Evolutionary conservation across 2,888 invertebrate genomes (phyloP).

Genomic region (Scelioninae gen. 1): DNA sequence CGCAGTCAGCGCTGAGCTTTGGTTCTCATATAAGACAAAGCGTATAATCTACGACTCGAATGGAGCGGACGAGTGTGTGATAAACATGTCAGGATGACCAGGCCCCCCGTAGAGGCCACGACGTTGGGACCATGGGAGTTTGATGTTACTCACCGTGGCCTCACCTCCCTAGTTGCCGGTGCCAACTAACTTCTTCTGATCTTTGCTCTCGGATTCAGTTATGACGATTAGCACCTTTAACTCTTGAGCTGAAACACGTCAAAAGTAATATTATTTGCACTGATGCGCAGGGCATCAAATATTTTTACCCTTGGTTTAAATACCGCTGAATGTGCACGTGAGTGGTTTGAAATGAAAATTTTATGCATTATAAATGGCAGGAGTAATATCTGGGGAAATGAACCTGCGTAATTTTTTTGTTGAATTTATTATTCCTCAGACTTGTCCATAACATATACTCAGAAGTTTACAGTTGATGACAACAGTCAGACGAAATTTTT

Average conservation of each 20-base stretch:
- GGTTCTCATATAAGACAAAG: slow-evolving; percentile 75
- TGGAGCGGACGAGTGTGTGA: slow-evolving; percentile 81
- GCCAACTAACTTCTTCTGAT: slow-evolving; percentile 67
- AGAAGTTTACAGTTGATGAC: slow-evolving; percentile 61
- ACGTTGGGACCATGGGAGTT: slow-evolving; percentile 78
- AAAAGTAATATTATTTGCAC: slow-evolving; percentile 67
- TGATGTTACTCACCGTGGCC: slow-evolving; percentile 78
- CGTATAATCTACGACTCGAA: slow-evolving; percentile 79
- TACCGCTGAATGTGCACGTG: slow-evolving; percentile 17
- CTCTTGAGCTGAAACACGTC: slow-evolving; percentile 60
- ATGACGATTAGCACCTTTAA: slow-evolving; percentile 71
- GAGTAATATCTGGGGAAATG: slow-evolving; percentile 57
- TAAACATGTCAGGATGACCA: slow-evolving; percentile 83
- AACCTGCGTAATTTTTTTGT: slow-evolving; percentile 48
- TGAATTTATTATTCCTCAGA: slow-evolving; percentile 56
- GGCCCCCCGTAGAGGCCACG: slow-evolving; percentile 81
- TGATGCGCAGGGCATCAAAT: slow-evolving; percentile 59
- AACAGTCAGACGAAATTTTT: slow-evolving; percentile 46
- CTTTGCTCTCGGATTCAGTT: slow-evolving; percentile 68
- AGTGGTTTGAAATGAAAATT: slow-evolving; percentile 44
- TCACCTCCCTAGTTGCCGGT: slow-evolving; percentile 71
- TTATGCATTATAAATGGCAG: slow-evolving; percentile 61
- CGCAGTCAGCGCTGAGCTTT: slow-evolving; percentile 55
- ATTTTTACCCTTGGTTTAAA: slow-evolving; percentile 54
- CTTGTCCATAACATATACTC: slow-evolving; percentile 43